Base-by-base conservation (phyloP, 2,113 vertebrate species). In the Bos indicus region DNA sequence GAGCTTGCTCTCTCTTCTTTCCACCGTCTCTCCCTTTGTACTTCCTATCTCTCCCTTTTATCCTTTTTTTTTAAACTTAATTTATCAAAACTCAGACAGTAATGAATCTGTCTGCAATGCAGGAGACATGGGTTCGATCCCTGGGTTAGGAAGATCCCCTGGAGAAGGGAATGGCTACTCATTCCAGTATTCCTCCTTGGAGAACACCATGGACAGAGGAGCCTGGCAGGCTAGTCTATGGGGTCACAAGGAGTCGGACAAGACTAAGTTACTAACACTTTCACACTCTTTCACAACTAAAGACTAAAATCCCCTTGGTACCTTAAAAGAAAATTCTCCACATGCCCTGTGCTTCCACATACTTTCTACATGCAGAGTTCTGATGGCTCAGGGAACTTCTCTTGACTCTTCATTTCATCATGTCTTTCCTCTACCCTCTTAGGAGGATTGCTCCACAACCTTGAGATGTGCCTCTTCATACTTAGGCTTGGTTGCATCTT, bases 11-110 rank as follows among this genome's bases (percentile, higher is more conserved):
- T 17, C 0, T 48, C 9, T 21, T 19, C 48, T 40, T 16, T 64
- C 15, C 1, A 52, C 16, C 12, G 1, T 43, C 3, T 12, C 2
- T 36, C 1, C 0, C 4, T 56, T 26, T 52, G 40, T 52, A 23
- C 5, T n/a, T 74, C 1, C 5, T 64, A 6, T 14, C 33, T 11
- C 14, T 36, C 33, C 56, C 21, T 40, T 36, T 13, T 7, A 43
- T 51, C n/a, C 2, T 28, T 14, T 33, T 36, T 46, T 51, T 30
- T 46, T n/a, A 17, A 36, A 14, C 13, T 92, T 77, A 13, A 60
- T 6, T 80, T 62, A 93, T 3, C 25, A 80, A 54, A 78, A 36
- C 19, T 43, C 71, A 77, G 71, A 77, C 23, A 43, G 12, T 43
- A 43, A 77, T 43, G 71, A 77, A 77, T 77, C 36, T 77, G 23